Evolutionary conservation across 2,888 invertebrate genomes (phyloP), one percentile per base, ranked within the genome.

Genomic region (Stegana nigrithorax): DNA sequence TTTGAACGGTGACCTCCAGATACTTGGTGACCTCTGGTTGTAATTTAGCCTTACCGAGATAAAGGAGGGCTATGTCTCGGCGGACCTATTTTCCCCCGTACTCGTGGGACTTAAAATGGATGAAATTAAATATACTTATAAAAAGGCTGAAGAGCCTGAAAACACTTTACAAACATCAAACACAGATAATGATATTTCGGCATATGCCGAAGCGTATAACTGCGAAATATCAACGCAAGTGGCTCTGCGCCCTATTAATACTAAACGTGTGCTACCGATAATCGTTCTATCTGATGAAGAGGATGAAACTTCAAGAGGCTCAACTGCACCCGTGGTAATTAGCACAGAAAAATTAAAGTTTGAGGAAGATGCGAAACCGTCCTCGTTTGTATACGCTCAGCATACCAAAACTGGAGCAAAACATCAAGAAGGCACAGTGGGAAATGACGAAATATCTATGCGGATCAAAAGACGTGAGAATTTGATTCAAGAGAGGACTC

Each of bases 1-100:
- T 66, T 66, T 19, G 39, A 69, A 68, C 69, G 69, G 62, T 66
- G 68, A 23, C 66, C 68, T 61, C 66, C 68, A 63, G 69, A 68
- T 68, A 68, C 14, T 63, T 68, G 68, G 68, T 66, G 65, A 12
- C 68, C 66, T 68, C 66, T 56, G 68, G 66, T 56, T 61, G 68
- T 60, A 63, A 42, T 23, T 7, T n/a, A 17, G 68, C 68, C 68
- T 68, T 68, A 58, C 59, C 65, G 68, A 56, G 63, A 53, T 68
- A 68, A 19, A 8, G n/a, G 59, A 66, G 67, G 67, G 68, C 67
- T 61, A 62, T 68, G 60, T 59, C 60, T 56, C 65, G 68, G 68
- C 55, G 7, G 63, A 68, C 59, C 65, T 57, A 29, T 59, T 14
- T 4, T 58, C 68, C 66, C 68, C 68, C 7, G 50, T 36, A 68